Evolutionary conservation across 2,888 invertebrate species (phyloP).

Genomic region (Dione vanillae): DNA sequence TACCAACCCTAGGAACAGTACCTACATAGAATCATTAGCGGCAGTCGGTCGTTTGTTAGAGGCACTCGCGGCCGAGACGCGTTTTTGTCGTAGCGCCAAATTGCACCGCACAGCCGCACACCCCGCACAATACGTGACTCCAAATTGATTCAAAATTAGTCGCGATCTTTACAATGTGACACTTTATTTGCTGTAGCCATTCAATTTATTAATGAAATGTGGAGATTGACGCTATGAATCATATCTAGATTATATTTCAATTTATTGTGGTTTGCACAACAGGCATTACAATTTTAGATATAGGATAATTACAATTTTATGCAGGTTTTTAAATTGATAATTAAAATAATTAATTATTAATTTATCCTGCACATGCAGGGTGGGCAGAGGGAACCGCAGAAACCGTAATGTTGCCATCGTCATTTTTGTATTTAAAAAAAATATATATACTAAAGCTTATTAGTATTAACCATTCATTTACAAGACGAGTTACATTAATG

Average conservation of each 20-base stretch:
- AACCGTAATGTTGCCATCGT: too few species aligned
- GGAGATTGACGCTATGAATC: background rate
- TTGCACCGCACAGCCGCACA: constrained; percentile 63
- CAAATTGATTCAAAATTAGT: constrained; percentile 81
- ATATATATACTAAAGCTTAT: too few species aligned
- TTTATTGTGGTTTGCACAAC: too few species aligned
- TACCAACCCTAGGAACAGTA: constrained; percentile 54
- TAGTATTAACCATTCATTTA: too few species aligned
- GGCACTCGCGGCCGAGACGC: constrained; percentile 76
- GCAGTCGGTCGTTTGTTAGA: constrained; percentile 82
- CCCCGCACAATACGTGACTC: constrained; percentile 77
- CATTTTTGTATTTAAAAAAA: too few species aligned
- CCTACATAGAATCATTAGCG: constrained; percentile 81
- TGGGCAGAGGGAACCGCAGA: too few species aligned
- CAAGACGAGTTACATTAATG: too few species aligned
- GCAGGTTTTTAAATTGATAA: too few species aligned
- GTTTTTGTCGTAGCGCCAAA: constrained; percentile 81
- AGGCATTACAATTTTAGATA: too few species aligned
- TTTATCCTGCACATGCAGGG: too few species aligned
- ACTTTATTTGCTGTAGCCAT: constrained; percentile 21
- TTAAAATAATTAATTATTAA: too few species aligned
- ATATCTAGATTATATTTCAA: background rate
- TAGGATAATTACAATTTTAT: too few species aligned
- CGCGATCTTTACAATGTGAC: constrained; percentile 52
- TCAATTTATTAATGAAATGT: constrained; percentile 6